A percentile compares a stretch with the other conserved stretches of the same genome.
These are phyloP conservation scores for Linepithema humile DNA, from an alignment of 1,140 invertebrate genomes.

Conservation along the genomic window DNA sequence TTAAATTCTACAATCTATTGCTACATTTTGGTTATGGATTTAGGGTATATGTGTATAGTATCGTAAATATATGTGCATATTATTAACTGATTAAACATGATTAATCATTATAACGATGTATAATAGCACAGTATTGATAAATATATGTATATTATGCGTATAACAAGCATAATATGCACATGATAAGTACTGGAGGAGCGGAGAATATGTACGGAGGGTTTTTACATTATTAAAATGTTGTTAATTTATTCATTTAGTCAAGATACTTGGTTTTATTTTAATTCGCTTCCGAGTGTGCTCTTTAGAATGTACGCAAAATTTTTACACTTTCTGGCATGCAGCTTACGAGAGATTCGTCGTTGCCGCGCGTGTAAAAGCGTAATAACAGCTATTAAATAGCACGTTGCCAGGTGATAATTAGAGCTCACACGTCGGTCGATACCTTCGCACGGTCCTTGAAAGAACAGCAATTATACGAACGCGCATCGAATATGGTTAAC, in stretches of 20 bases:
- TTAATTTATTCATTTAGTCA: background rate
- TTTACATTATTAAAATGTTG: constrained; percentile 18
- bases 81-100: constrained; percentile 37
- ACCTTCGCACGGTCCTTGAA: constrained; percentile 36
- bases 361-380: constrained; percentile 21
- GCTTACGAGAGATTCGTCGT: constrained; percentile 33
- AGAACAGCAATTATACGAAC: constrained; percentile 41
- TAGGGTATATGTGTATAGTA: background rate
- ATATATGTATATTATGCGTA: background rate
- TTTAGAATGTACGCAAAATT: background rate
- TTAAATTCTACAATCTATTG: background rate
- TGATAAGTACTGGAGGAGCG: too few relatives aligned
- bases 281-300: background rate
- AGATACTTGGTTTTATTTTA: background rate
- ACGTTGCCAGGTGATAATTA: constrained; percentile 53
- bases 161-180: constrained; percentile 17
- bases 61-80: background rate
- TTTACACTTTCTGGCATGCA: background rate
- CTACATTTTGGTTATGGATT: background rate
- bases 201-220: too few relatives aligned
- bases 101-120: background rate
- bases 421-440: constrained; percentile 39
- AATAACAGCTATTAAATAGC: constrained; percentile 44
- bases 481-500: constrained; percentile 16
- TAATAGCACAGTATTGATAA: constrained; percentile 8